phyloP scores from a whole-genome alignment of 2,888 invertebrate species.

The Zelleria hepariella region DNA sequence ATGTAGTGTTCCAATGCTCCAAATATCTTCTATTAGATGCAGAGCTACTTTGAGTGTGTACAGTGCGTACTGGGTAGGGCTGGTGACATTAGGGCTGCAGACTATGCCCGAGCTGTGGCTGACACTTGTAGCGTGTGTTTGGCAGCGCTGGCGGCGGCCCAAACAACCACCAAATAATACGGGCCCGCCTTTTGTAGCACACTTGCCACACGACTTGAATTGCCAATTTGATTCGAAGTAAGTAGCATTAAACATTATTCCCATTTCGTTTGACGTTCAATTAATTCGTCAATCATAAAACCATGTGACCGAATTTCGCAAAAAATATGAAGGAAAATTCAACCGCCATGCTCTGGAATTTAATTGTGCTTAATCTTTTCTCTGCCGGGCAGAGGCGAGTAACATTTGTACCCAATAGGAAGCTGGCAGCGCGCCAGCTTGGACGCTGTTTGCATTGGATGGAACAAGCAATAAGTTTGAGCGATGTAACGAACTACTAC shows the following conservation, averaged over 20 bases:
- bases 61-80: not conserved
- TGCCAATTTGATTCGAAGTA: not conserved
- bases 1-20: no score
- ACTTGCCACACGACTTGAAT: not conserved
- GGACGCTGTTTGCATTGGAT: not conserved
- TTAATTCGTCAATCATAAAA: no score
- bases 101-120: constrained; percentile 16
- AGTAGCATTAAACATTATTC: no score
- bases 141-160: constrained; percentile 33
- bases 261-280: no score
- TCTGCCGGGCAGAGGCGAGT: not conserved
- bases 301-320: no score
- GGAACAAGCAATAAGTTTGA: constrained; percentile 2
- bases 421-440: not conserved
- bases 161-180: constrained; percentile 35
- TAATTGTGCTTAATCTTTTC: not conserved
- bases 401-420: not conserved
- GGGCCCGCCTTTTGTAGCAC: constrained; percentile 1
- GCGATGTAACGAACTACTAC: constrained; percentile 5
- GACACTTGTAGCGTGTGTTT: constrained; percentile 59
- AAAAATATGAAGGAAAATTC: no score
- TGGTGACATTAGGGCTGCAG: not conserved
- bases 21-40: no score
- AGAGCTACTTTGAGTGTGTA: no score
- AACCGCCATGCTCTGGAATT: not conserved